Percentiles rank a stretch among this genome's conserved stretches.
Evolutionary conservation across 2,888 invertebrate species (phyloP).

Genomic region (Trachelus stipa): DNA sequence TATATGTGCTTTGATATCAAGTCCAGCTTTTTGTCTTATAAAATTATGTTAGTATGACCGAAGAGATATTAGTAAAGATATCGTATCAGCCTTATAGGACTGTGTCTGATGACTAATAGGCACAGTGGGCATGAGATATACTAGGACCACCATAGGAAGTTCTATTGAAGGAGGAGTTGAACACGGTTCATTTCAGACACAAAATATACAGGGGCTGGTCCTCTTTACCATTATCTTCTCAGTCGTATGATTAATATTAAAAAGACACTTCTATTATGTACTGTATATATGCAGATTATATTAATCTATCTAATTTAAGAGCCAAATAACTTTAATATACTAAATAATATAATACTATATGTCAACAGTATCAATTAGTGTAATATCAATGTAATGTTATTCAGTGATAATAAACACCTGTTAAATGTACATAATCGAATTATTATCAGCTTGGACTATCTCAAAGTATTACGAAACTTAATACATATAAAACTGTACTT

Average conservation of each 20-base stretch:
- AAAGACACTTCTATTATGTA: not conserved
- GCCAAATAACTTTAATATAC: not conserved
- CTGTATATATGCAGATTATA: not conserved
- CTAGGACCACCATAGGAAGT: too few species aligned
- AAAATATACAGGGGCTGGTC: too few species aligned
- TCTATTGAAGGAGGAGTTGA: too few species aligned
- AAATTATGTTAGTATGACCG: not conserved
- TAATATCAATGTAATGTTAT: slow-evolving; percentile 1
- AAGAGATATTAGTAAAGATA: too few species aligned
- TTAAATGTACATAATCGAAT: not conserved
- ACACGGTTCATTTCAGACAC: too few species aligned
- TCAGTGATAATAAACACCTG: slow-evolving; percentile 8
- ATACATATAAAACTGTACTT: not conserved
- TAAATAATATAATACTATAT: not conserved
- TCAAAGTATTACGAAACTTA: not conserved
- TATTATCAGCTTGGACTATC: not conserved
- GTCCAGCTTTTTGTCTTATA: not conserved
- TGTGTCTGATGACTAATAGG: too few species aligned
- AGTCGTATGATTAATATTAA: not conserved
- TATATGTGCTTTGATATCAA: not conserved
- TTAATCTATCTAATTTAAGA: not conserved
- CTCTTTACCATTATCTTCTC: too few species aligned
- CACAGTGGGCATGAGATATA: too few species aligned
- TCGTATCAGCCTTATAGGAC: too few species aligned
- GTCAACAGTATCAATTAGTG: not conserved